Percentiles rank a stretch among this genome's conserved stretches.
Evolutionary conservation across 2,797 vertebrate genomes (phyloP).

Genomic region (Nannoperca australis): DNA sequence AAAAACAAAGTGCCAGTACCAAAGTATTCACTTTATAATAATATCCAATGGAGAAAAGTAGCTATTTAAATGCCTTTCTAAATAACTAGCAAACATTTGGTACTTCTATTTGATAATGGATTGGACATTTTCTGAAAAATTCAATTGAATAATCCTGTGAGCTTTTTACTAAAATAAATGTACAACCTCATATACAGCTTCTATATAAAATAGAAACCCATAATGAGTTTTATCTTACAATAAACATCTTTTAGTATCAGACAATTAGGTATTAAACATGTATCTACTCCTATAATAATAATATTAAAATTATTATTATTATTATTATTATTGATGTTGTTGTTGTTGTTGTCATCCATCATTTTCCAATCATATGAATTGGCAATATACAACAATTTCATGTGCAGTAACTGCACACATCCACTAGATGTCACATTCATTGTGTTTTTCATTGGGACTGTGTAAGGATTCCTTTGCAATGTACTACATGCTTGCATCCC

Average conservation of each 20-base stretch:
- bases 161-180: not conserved
- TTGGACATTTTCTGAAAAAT: not conserved
- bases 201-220: not conserved
- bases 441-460: constrained; percentile 6
- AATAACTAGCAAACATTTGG: not conserved
- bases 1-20: not conserved
- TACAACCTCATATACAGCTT: not conserved
- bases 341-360: no score
- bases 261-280: not conserved
- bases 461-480: not conserved
- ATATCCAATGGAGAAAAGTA: not conserved
- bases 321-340: not conserved
- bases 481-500: not conserved
- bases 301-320: no score
- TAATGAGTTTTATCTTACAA: not conserved
- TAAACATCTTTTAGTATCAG: not conserved
- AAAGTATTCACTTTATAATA: not conserved
- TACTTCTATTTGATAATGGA: not conserved
- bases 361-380: not conserved
- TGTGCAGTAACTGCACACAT: constrained; percentile 23
- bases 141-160: not conserved
- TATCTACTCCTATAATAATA: not conserved
- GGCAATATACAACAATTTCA: not conserved
- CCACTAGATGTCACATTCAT: constrained; percentile 80
- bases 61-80: not conserved